A percentile compares a stretch with the other conserved stretches of the same genome.
phyloP scores from a whole-genome alignment of 2,888 invertebrate species.

The Perithous albicinctus region DNA sequence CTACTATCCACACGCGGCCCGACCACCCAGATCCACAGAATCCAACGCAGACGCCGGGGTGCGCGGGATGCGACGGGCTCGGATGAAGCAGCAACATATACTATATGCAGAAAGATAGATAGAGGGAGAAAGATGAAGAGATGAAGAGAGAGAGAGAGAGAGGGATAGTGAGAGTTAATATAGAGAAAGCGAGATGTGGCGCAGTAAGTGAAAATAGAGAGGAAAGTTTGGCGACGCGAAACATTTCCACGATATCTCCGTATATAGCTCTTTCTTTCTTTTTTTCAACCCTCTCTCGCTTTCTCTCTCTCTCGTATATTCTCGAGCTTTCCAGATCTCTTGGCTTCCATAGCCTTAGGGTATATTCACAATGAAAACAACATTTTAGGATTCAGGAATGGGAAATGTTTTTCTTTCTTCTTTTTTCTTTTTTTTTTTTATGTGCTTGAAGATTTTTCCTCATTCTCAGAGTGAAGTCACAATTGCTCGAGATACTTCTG shows the following conservation, averaged over 20 bases:
- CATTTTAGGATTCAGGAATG: neutral
- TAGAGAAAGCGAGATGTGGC: slow-evolving; percentile 38
- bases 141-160: slow-evolving; percentile 76
- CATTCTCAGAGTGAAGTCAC: slow-evolving; percentile 1
- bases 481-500: neutral
- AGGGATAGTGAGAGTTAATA: slow-evolving; percentile 68
- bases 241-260: slow-evolving; percentile 26
- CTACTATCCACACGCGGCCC: slow-evolving; percentile 56
- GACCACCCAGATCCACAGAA: slow-evolving; percentile 75
- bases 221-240: slow-evolving; percentile 51
- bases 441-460: neutral
- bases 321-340: slow-evolving; percentile 63
- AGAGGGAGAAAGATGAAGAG: no score
- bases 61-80: slow-evolving; percentile 70
- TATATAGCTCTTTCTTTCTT: slow-evolving; percentile 45
- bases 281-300: slow-evolving; percentile 67
- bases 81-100: slow-evolving; percentile 72
- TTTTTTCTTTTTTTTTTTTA: no score
- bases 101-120: neutral
- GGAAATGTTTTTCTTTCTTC: neutral
- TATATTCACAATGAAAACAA: slow-evolving; percentile 13
- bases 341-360: neutral
- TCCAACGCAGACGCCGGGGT: slow-evolving; percentile 68
- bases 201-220: slow-evolving; percentile 25
- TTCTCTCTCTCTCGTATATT: slow-evolving; percentile 68